Percentiles rank a stretch among this genome's conserved stretches.
Conservation (phyloP, 2,113 vertebrate species). For the Vidua chalybeata region DNA sequence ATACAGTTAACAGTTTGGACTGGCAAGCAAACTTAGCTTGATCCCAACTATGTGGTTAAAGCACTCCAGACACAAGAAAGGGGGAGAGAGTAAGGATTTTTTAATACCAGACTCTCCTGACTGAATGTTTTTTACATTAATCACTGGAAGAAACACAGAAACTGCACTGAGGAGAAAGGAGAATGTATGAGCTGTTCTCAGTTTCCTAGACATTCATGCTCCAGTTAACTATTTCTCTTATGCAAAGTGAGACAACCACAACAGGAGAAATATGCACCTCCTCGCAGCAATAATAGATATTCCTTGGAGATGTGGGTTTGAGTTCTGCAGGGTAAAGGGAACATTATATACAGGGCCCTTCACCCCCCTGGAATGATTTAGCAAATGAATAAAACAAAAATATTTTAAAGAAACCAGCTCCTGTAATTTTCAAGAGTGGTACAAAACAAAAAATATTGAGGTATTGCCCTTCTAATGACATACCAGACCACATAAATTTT, state of each 20-base stretch:
- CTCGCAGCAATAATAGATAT: background rate
- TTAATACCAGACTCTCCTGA: background rate
- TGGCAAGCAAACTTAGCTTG: background rate
- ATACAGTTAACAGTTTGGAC: background rate
- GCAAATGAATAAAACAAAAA: background rate
- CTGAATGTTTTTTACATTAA: background rate
- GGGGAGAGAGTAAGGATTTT: background rate
- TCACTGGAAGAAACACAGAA: background rate
- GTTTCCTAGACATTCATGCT: background rate
- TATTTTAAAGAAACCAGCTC: background rate
- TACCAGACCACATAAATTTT: background rate
- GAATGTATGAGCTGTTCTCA: background rate
- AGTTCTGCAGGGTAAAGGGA: background rate
- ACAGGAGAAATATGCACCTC: background rate
- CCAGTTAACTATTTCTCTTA: conserved; percentile 2
- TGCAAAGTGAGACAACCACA: background rate
- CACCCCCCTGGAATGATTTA: background rate
- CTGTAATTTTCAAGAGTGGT: background rate
- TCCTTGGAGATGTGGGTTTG: background rate
- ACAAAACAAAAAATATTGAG: background rate
- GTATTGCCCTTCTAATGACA: background rate
- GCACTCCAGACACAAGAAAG: background rate
- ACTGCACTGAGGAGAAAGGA: background rate
- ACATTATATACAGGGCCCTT: background rate
- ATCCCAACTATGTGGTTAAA: background rate